Evolutionary conservation across 2,888 invertebrate genomes (phyloP).

Genomic region (Vanessa cardui): DNA sequence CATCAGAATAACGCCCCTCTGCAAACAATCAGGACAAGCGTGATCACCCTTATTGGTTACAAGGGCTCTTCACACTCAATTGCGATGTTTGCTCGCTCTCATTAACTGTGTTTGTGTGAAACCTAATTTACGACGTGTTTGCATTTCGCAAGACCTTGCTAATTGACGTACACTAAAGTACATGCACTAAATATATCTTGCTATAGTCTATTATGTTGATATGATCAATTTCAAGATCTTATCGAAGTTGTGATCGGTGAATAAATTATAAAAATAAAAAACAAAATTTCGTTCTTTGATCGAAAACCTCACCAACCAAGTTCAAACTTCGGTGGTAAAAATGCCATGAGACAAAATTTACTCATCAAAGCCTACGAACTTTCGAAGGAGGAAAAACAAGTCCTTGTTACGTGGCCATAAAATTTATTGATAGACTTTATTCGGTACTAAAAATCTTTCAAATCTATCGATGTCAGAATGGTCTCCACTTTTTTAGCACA

Average conservation of each 20-base stretch:
- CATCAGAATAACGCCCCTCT: constrained; percentile 56
- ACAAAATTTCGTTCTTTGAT: constrained; percentile 15
- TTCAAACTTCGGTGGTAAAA: constrained; percentile 32
- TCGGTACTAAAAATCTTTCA: constrained; percentile 47
- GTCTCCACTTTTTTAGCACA: constrained; percentile 31
- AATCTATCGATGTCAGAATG: constrained; percentile 42
- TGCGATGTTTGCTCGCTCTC: constrained; percentile 69
- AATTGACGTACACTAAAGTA: constrained; percentile 56
- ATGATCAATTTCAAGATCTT: background rate
- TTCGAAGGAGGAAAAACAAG: constrained; percentile 44
- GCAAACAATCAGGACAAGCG: constrained; percentile 69
- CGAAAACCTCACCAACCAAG: constrained; percentile 9
- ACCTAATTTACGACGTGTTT: constrained; percentile 79
- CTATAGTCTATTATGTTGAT: background rate
- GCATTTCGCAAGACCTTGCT: constrained; percentile 60
- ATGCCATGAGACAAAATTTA: constrained; percentile 30
- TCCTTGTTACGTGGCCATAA: constrained; percentile 45
- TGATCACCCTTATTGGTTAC: constrained; percentile 71
- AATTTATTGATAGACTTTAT: constrained; percentile 49
- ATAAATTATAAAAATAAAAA: constrained; percentile 10
- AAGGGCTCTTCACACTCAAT: constrained; percentile 68
- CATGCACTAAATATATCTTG: constrained; percentile 8
- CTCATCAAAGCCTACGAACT: constrained; percentile 25
- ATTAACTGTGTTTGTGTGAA: constrained; percentile 75
- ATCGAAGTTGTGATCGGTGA: background rate